Conservation (phyloP, 2,113 vertebrate species). For the Solenodon paradoxus region DNA sequence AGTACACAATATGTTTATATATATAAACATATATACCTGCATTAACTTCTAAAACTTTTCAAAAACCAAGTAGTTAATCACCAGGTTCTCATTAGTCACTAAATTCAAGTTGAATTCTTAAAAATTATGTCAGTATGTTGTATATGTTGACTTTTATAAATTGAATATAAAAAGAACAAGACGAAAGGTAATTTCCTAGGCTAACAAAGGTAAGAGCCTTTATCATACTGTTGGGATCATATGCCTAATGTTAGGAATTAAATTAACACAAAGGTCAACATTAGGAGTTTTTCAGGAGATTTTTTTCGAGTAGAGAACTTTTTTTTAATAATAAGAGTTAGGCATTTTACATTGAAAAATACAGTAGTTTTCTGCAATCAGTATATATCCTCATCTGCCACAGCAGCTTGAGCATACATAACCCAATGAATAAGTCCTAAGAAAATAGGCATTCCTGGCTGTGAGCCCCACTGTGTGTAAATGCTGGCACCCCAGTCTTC, state of each 20-base stretch:
- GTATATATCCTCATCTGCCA: background rate
- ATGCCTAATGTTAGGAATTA: background rate
- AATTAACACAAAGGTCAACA: background rate
- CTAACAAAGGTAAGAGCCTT: background rate
- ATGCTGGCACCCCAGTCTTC: background rate
- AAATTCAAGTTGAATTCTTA: slow-evolving; percentile 17
- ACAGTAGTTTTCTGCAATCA: background rate
- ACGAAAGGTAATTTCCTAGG: slow-evolving; percentile 2
- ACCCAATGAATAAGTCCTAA: background rate
- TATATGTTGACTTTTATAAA: background rate
- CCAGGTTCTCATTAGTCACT: background rate
- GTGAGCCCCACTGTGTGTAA: background rate
- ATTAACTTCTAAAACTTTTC: slow-evolving; percentile 1
- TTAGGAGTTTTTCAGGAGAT: background rate
- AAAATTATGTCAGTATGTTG: slow-evolving; percentile 2
- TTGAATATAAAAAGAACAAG: background rate
- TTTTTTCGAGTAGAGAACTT: background rate
- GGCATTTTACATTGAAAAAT: background rate
- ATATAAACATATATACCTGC: no score
- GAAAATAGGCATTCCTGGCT: background rate
- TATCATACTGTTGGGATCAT: background rate
- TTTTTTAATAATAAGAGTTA: background rate
- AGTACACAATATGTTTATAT: no score
- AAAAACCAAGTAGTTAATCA: background rate
- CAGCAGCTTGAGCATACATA: background rate